Evolutionary conservation across 2,888 invertebrate species (phyloP).

Genomic region (Liopterus haemorrhoidalis): DNA sequence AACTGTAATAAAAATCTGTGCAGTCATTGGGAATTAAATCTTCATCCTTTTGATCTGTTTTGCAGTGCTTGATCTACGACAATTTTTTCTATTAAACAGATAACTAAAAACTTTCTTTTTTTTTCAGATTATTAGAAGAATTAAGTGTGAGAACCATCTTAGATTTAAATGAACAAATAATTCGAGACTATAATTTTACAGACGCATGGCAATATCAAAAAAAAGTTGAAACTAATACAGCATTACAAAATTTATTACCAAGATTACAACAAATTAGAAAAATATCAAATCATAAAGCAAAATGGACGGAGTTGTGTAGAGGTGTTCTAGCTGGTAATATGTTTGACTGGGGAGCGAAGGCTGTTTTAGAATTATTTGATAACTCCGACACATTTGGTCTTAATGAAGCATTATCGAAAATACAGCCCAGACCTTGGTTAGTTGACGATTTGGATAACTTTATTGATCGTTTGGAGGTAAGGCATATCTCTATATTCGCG

Average conservation of each 20-base stretch:
- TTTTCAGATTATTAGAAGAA: slow-evolving; percentile 51
- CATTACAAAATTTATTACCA: slow-evolving; percentile 62
- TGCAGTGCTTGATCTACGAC: not conserved
- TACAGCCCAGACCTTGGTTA: slow-evolving; percentile 89
- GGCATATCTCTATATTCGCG: no score
- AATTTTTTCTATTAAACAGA: slow-evolving; percentile 8
- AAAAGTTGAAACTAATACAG: slow-evolving; percentile 76
- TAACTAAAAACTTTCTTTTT: slow-evolving; percentile 14
- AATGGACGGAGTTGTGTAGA: slow-evolving; percentile 60
- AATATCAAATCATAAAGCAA: slow-evolving; percentile 52
- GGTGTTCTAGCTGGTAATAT: slow-evolving; percentile 82
- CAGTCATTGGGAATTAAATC: no score
- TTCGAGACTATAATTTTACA: slow-evolving; percentile 85
- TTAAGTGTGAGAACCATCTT: slow-evolving; percentile 84
- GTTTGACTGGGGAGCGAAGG: slow-evolving; percentile 97
- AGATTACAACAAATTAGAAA: slow-evolving; percentile 66
- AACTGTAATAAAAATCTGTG: no score
- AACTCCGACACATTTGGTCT: slow-evolving; percentile 67
- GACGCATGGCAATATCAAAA: slow-evolving; percentile 86
- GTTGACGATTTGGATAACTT: slow-evolving; percentile 81
- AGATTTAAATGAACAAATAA: slow-evolving; percentile 86
- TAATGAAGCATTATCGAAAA: slow-evolving; percentile 70
- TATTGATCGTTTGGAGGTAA: slow-evolving; percentile 63
- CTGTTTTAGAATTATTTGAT: slow-evolving; percentile 79
- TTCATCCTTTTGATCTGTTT: no score